phyloP scores from a whole-genome alignment of 2,113 vertebrate genomes.

The Emydura subglobosa region DNA sequence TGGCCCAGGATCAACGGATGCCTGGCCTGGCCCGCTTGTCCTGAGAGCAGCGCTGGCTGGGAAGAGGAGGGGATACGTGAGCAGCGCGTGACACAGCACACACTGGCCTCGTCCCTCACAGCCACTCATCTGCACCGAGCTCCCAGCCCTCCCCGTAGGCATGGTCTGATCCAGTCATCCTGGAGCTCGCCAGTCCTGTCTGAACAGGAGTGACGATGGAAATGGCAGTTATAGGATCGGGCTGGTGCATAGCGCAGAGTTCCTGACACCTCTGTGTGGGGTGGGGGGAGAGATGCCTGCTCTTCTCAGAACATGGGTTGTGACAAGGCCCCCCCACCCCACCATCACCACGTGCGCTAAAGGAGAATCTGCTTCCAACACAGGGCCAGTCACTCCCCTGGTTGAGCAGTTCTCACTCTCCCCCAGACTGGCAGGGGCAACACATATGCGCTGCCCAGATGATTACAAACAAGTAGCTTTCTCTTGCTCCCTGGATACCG shows the following conservation, averaged over 20 bases:
- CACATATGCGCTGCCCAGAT: not conserved
- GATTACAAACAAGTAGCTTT: not conserved
- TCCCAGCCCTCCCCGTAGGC: too few relatives aligned
- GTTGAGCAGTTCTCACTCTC: not conserved
- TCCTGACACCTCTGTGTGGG: not conserved
- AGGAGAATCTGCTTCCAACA: not conserved
- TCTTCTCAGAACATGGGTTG: not conserved
- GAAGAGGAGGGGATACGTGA: not conserved
- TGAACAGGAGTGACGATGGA: not conserved
- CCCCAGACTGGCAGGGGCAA: not conserved
- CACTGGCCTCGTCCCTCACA: not conserved
- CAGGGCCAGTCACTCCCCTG: not conserved
- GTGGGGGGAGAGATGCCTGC: not conserved
- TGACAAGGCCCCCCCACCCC: not conserved
- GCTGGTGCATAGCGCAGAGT: not conserved
- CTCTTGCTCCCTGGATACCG: accelerated
- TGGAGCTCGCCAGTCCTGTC: too few relatives aligned
- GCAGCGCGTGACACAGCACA: not conserved
- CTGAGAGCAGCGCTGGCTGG: not conserved
- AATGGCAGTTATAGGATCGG: not conserved
- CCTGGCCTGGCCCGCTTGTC: not conserved
- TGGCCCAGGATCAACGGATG: not conserved
- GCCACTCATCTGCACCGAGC: not conserved
- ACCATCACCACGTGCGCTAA: not conserved
- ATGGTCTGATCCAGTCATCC: too few relatives aligned